Base-by-base conservation (phyloP, 2,888 invertebrate genomes). In the Sepiola atlantica region DNA sequence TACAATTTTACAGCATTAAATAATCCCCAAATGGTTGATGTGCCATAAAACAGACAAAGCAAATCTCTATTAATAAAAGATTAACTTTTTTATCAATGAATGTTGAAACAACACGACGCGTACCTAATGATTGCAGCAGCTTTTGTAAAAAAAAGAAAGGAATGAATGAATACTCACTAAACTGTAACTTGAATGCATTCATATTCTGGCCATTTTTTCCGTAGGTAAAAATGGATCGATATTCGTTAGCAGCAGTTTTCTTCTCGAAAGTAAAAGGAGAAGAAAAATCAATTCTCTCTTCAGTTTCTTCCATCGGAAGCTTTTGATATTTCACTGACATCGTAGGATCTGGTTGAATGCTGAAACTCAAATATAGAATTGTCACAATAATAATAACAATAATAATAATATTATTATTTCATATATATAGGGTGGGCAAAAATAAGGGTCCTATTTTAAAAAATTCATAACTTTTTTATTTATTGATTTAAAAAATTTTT, bases 211-310 rank as follows among this genome's bases (percentile, higher is more conserved):
- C 77, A 32, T 77, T 0, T n/a, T 77, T 77, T 4, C 8, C 45
- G 54, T 92, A 92, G 8, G 55, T 54, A 28, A 92, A 92, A 10
- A 92, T 92, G 35, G 92, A 92, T 21, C 28, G 21, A 35, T 55
- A 92, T 18, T 92, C 6, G 45, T 35, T 54, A 8, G 45, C n/a
- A 1, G 35, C 12, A 21, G 6, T 35, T 32, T 21, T n/a, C 6
- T n/a, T 45, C 16, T 14, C 28, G 24, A 54, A 92, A 18, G 45
- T 4, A n/a, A 92, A 92, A n/a, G 92, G 92, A 45, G 92, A 92
- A 18, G 92, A 92, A 55, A 92, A 92, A 92, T 92, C 92, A 16
- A 92, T 92, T 92, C 54, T n/a, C 28, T n/a, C 55, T 92, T 92
- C 55, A 32, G 21, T 14, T 14, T 54, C 54, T 28, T 92, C n/a